Evolutionary conservation across 2,797 vertebrate species (phyloP).

Genomic region (Eulemur albifrons): DNA sequence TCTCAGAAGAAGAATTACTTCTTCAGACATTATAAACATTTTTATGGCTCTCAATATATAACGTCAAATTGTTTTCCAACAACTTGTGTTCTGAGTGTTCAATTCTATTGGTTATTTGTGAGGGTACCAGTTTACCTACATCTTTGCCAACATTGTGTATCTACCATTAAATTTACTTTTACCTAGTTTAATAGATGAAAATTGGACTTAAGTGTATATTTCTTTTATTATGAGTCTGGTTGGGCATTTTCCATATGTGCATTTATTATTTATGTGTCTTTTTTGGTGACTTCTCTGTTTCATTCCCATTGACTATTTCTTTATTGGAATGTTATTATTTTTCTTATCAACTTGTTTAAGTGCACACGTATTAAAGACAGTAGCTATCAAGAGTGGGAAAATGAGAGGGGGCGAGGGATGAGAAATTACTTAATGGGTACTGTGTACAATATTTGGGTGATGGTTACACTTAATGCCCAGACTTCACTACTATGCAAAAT

Average conservation of each 20-base stretch:
- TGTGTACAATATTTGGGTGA: neutral
- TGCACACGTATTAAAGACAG: neutral
- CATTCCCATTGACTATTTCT: neutral
- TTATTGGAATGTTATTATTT: neutral
- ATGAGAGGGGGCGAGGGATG: neutral
- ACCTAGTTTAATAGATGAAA: neutral
- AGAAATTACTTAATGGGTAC: neutral
- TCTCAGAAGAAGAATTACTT: neutral
- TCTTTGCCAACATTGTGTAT: neutral
- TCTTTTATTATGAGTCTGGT: neutral
- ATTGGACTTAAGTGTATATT: neutral
- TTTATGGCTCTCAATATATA: neutral
- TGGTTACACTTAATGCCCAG: neutral
- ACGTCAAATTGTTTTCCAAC: conserved; percentile 6
- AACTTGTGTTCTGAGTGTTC: neutral
- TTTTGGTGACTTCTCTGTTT: neutral
- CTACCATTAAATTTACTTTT: neutral
- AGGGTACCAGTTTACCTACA: neutral
- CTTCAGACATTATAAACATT: neutral
- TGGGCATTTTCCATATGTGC: neutral
- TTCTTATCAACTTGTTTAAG: conserved; percentile 18
- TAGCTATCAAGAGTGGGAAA: neutral
- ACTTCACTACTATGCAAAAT: neutral
- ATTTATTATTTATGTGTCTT: neutral
- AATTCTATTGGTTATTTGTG: neutral